These are phyloP conservation scores for Invenusta paracnida DNA, from an alignment of 2,888 invertebrate species.

Conservation along the genomic window DNA sequence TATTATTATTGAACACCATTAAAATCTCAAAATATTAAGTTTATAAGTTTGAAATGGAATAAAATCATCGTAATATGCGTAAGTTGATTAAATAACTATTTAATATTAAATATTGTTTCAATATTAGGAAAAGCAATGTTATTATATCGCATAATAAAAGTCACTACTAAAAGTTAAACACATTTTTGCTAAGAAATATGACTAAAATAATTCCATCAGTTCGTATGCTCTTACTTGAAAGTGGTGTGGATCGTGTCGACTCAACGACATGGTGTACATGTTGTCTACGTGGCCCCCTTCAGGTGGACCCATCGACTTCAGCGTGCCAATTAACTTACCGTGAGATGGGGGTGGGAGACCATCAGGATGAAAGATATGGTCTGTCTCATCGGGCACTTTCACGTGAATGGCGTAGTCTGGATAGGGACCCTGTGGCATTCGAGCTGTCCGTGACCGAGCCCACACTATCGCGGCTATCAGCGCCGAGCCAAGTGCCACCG, in stretches of 20 bases:
- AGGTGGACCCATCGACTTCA: background rate
- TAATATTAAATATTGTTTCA: too few relatives aligned
- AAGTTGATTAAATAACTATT: too few relatives aligned
- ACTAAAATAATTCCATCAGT: too few relatives aligned
- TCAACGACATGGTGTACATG: slow-evolving; percentile 12
- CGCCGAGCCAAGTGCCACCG: slow-evolving; percentile 16
- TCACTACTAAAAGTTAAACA: too few relatives aligned
- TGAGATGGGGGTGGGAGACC: background rate
- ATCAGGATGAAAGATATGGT: background rate
- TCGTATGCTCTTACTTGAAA: slow-evolving; percentile 23
- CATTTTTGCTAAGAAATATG: background rate
- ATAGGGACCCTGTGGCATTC: background rate
- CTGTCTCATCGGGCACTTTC: background rate
- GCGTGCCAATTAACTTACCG: background rate
- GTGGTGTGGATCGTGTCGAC: background rate
- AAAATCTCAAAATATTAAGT: too few relatives aligned
- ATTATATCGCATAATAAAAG: too few relatives aligned
- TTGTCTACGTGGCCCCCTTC: background rate
- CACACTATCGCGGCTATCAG: slow-evolving; percentile 35
- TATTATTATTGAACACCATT: too few relatives aligned
- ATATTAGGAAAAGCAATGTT: too few relatives aligned
- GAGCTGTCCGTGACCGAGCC: slow-evolving; percentile 15
- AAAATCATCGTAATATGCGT: too few relatives aligned
- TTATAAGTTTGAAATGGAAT: too few relatives aligned
- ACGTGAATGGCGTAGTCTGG: background rate